Conservation (phyloP, 2,113 vertebrate species). For the Mormyrus lacerda region DNA sequence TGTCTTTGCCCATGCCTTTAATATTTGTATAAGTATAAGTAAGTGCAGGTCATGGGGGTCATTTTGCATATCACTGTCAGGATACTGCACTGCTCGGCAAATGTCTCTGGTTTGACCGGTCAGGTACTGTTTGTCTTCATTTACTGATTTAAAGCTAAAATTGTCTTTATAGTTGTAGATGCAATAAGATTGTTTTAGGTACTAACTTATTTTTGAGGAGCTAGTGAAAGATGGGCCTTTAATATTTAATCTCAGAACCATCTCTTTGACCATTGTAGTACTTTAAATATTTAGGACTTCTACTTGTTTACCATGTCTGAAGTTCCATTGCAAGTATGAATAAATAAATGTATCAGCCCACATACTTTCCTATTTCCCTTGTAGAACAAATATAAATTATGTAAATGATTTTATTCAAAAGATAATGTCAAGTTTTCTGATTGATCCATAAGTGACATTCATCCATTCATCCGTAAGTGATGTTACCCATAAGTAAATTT, state of each 20-base stretch:
- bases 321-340: constrained; percentile 22
- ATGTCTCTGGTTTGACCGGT: neutral
- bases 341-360: constrained; percentile 14
- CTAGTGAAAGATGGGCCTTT: constrained; percentile 12
- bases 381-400: neutral
- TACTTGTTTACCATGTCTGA: neutral
- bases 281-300: constrained; percentile 33
- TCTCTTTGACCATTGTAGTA: constrained; percentile 23
- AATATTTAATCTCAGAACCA: constrained; percentile 30
- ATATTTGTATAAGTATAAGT: neutral
- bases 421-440: neutral
- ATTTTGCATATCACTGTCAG: neutral
- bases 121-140: neutral
- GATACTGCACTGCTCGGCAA: neutral
- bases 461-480: neutral
- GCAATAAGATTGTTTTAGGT: neutral
- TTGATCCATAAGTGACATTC: neutral
- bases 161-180: neutral
- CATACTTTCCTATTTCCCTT: neutral
- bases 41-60: neutral
- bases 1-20: neutral
- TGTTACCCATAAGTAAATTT: neutral
- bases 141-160: constrained; percentile 4
- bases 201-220: neutral
- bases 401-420: neutral